Percentiles rank a stretch among this genome's conserved stretches.
Conservation (phyloP, 1,140 invertebrate genomes). For the Physella acuta region DNA sequence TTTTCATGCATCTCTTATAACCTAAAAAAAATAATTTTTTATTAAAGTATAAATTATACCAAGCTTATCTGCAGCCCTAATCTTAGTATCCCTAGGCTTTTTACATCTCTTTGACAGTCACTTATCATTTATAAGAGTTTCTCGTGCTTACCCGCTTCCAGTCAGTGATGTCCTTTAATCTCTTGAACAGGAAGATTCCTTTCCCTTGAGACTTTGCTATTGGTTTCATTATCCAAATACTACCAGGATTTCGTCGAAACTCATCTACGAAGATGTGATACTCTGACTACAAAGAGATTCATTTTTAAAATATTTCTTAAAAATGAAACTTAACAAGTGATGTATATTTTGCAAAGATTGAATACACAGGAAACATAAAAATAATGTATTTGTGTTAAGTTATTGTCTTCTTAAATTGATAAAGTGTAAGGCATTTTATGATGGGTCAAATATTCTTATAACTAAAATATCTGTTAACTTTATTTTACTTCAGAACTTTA, state of each 20-base stretch:
- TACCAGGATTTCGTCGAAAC: slow-evolving; percentile 57
- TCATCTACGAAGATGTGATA: slow-evolving; percentile 64
- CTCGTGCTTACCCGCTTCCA: slow-evolving; percentile 62
- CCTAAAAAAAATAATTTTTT: too few relatives aligned
- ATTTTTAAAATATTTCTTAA: neutral
- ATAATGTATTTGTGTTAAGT: too few relatives aligned
- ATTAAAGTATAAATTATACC: too few relatives aligned
- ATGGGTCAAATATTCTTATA: too few relatives aligned
- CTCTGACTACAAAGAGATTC: slow-evolving; percentile 54
- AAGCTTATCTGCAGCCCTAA: too few relatives aligned
- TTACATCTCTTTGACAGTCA: too few relatives aligned
- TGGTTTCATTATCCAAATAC: slow-evolving; percentile 64
- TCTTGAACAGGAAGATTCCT: slow-evolving; percentile 62
- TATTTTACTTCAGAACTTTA: too few relatives aligned
- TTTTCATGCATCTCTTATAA: too few relatives aligned
- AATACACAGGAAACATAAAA: neutral
- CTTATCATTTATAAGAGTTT: too few relatives aligned
- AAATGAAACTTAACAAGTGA: neutral
- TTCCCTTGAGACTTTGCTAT: slow-evolving; percentile 61
- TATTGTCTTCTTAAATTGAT: neutral
- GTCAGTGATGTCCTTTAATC: slow-evolving; percentile 61
- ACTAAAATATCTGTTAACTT: too few relatives aligned
- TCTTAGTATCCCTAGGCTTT: too few relatives aligned
- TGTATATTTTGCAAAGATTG: neutral
- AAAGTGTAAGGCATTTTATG: neutral